Base-by-base conservation (phyloP, 2,888 invertebrate genomes). In the Sarcophaga variegata region DNA sequence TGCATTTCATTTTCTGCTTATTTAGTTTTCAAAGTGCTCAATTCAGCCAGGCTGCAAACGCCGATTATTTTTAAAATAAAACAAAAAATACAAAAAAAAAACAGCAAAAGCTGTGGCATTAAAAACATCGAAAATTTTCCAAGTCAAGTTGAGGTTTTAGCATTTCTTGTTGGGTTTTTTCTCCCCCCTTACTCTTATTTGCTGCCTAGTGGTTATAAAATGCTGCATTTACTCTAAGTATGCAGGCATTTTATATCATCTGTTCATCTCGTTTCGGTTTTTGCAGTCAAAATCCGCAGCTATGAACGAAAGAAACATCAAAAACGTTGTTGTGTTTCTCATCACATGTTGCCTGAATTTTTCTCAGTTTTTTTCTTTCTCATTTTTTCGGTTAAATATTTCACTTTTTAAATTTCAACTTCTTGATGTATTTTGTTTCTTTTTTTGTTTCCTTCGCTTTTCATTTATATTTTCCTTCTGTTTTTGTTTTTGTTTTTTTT, bases 1-100 rank as follows among this genome's bases (percentile, higher is more conserved):
- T 71, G 81, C 75, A 81, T 87, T 87, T 81, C 78, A 81, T 87
- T 87, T 87, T 84, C 84, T 84, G 81, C 87, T 82, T 84, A 87
- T 81, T 87, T 84, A 82, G 81, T 47, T 87, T 84, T 60, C 66
- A 79, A 78, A 87, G 81, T 49, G 47, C 75, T 83, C 59, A 54
- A 54, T n/a, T 27, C n/a, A 54, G 54, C 67, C 67, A 60, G 49
- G 20, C 66, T 25, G 72, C 69, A 20, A 49, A 11, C 20, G 74
- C 22, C 67, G 49, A 14, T 80, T 75, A 64, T 70, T 49, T 20
- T n/a, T 5, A 66, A 70, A 60, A 64, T 4, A 74, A 45, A 11
- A 47, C 10, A 47, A 14, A 6, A 27, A n/a, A 25, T 1, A 22
- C 14, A 64, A 78, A 82, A 11, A 72, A 74, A 63, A 49, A 69